Evolutionary conservation across 1,140 invertebrate species (phyloP).

Genomic region (Cardiocondyla obscurior): DNA sequence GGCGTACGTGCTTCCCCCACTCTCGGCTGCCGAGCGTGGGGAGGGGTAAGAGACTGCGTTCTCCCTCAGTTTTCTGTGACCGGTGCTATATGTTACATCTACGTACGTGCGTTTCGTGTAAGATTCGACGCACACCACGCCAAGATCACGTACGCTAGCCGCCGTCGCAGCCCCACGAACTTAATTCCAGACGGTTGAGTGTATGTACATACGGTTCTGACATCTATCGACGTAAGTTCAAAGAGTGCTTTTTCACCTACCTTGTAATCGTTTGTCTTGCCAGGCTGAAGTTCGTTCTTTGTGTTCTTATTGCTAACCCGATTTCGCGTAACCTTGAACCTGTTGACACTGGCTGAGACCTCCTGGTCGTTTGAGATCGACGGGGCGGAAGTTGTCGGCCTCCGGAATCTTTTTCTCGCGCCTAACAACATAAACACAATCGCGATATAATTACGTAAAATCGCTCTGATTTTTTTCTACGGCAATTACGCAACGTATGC

Average conservation of each 20-base stretch:
- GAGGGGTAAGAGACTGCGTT: no score
- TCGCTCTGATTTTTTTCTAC: constrained; percentile 28
- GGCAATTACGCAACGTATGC: constrained; percentile 17
- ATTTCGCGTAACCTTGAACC: constrained; percentile 88
- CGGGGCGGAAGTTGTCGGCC: constrained; percentile 82
- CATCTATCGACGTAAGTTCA: not conserved
- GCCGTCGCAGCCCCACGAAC: no score
- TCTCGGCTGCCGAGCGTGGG: no score
- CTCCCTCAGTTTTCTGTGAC: no score
- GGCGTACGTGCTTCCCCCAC: no score
- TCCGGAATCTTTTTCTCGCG: constrained; percentile 84
- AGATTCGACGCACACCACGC: no score
- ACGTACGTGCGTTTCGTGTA: no score
- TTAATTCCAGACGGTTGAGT: no score
- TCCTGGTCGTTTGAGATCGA: constrained; percentile 86
- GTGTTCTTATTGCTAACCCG: constrained; percentile 84
- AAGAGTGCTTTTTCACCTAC: constrained; percentile 64
- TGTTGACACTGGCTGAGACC: constrained; percentile 87
- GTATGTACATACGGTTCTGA: no score
- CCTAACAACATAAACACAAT: constrained; percentile 72
- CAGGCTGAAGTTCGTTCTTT: constrained; percentile 85
- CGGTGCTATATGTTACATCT: no score
- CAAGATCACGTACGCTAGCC: no score
- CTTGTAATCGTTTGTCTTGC: constrained; percentile 86
- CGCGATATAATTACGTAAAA: constrained; percentile 42